Conservation (phyloP, 2,888 invertebrate genomes). For the Ethmia dodecea region DNA sequence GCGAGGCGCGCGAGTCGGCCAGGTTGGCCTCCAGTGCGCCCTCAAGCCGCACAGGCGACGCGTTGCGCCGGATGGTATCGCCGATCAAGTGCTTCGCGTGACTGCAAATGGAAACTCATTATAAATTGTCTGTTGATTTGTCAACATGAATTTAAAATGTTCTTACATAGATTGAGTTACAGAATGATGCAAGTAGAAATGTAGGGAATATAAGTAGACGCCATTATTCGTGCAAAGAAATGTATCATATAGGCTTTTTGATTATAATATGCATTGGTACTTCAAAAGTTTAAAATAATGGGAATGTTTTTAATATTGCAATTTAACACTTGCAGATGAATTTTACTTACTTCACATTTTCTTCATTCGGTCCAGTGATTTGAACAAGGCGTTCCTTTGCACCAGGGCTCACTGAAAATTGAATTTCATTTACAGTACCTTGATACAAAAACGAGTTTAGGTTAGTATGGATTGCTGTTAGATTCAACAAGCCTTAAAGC, state of each 20-base stretch:
- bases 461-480: conserved; percentile 27
- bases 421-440: neutral
- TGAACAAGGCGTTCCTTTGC: conserved; percentile 97
- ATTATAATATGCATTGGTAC: no score
- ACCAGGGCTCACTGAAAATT: conserved; percentile 91
- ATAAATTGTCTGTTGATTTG: no score
- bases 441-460: neutral
- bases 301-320: no score
- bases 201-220: no score
- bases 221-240: no score
- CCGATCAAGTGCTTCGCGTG: conserved; percentile 96
- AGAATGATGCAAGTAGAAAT: no score
- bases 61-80: conserved; percentile 96
- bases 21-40: conserved; percentile 73
- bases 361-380: conserved; percentile 95
- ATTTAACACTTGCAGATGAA: no score
- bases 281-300: no score
- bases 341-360: conserved; percentile 90
- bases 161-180: no score
- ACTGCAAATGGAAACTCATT: conserved; percentile 53
- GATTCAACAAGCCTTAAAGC: conserved; percentile 40
- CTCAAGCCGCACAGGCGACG: conserved; percentile 89
- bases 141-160: no score
- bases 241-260: no score
- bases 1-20: conserved; percentile 86